Evolutionary conservation across 2,113 vertebrate genomes (phyloP).

Genomic region (Centropus unirufus): DNA sequence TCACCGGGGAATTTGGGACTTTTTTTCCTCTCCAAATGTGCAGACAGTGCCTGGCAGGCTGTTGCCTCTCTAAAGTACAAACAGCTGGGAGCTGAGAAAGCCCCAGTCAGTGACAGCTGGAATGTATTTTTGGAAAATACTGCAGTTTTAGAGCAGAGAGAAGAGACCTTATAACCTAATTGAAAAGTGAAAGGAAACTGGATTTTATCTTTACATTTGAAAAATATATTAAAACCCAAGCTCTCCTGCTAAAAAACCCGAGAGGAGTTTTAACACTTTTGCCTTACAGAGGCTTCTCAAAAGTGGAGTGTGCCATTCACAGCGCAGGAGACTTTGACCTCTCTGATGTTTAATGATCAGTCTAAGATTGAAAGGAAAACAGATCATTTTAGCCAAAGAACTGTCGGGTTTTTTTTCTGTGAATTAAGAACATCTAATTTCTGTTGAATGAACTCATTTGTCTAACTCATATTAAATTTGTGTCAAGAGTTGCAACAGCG

Average conservation of each 20-base stretch:
- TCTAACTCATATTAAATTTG: neutral
- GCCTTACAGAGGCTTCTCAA: neutral
- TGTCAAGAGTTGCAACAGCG: neutral
- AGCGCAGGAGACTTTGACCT: neutral
- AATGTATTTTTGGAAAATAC: neutral
- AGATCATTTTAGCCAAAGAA: neutral
- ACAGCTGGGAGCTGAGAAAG: constrained; percentile 5
- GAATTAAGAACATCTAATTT: neutral
- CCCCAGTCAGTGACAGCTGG: neutral
- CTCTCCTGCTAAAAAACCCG: neutral
- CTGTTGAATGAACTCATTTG: neutral
- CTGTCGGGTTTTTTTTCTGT: neutral
- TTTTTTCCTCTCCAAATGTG: neutral
- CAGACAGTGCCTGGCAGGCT: neutral
- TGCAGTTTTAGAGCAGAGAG: neutral
- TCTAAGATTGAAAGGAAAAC: neutral
- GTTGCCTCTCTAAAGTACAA: neutral
- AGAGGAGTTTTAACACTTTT: neutral
- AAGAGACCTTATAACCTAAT: neutral
- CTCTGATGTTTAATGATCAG: neutral
- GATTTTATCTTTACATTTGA: neutral
- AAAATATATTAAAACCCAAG: neutral
- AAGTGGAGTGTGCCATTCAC: fast-evolving
- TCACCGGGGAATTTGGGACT: fast-evolving
- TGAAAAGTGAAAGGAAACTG: neutral